phyloP scores from a whole-genome alignment of 1,140 invertebrate genomes.

The Papilio aristodemus region DNA sequence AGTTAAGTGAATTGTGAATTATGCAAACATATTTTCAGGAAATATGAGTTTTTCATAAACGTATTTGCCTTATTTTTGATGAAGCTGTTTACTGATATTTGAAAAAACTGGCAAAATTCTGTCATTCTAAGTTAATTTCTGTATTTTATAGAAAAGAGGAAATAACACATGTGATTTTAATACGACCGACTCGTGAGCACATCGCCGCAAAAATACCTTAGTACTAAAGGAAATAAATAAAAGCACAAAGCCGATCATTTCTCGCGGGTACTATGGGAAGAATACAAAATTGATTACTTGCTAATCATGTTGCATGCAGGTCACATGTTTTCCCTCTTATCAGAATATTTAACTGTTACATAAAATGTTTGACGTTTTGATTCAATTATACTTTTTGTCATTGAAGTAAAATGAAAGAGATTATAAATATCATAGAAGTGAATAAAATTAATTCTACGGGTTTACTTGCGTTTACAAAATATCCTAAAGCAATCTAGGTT shows the following conservation, averaged over 20 bases:
- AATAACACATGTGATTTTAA: neutral
- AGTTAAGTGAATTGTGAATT: neutral
- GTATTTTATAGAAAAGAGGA: neutral
- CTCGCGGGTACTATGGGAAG: neutral
- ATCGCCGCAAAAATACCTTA: neutral
- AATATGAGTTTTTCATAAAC: neutral
- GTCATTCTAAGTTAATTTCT: too few relatives aligned
- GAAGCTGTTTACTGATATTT: too few relatives aligned
- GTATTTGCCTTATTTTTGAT: too few relatives aligned
- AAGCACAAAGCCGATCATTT: neutral
- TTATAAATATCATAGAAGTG: neutral
- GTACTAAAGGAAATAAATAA: neutral
- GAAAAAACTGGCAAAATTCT: too few relatives aligned
- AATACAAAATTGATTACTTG: neutral
- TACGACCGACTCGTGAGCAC: neutral
- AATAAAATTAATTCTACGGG: neutral
- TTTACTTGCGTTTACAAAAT: neutral
- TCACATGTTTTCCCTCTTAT: neutral
- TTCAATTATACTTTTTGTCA: neutral
- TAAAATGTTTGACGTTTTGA: constrained; percentile 5
- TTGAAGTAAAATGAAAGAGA: neutral
- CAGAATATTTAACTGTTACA: constrained; percentile 14
- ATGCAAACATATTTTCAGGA: neutral
- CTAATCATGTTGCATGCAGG: neutral
- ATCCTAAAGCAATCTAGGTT: too few relatives aligned